Conservation (phyloP, 1,140 invertebrate species). For the Ylistrum balloti region DNA sequence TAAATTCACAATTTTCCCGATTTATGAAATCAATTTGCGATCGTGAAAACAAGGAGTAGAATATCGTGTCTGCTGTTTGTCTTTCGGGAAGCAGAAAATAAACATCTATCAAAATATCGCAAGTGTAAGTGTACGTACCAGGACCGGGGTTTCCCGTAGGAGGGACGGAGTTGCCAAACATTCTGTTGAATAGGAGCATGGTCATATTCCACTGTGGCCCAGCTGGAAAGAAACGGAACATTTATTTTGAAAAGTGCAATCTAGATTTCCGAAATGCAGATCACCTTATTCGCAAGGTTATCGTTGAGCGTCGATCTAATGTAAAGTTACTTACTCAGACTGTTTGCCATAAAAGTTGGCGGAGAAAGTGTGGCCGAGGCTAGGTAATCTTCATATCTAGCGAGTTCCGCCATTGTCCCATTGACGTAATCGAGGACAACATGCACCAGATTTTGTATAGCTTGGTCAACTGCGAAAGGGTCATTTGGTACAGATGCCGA, state of each 20-base stretch:
- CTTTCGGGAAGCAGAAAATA: too few species aligned
- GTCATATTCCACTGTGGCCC: not conserved
- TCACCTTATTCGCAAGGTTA: too few species aligned
- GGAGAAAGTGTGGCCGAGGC: not conserved
- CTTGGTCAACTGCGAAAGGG: not conserved
- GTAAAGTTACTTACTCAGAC: not conserved
- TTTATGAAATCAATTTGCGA: too few species aligned
- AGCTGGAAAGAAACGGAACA: not conserved
- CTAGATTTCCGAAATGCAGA: too few species aligned
- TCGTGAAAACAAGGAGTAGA: too few species aligned
- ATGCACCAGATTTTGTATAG: not conserved
- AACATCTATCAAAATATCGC: too few species aligned
- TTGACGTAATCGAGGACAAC: not conserved
- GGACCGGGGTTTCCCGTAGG: not conserved
- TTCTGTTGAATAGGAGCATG: not conserved
- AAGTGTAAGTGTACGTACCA: not conserved
- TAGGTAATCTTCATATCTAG: not conserved
- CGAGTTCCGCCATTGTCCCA: not conserved
- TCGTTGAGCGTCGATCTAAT: too few species aligned
- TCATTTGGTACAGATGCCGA: not conserved
- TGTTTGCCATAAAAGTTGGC: not conserved
- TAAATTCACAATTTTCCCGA: too few species aligned
- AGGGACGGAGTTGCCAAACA: not conserved
- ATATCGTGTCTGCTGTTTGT: too few species aligned
- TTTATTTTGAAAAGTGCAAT: too few species aligned